A percentile compares a stretch with the other conserved stretches of the same genome.
Conservation (phyloP, 2,888 invertebrate species). For the Hetaerina titia region DNA sequence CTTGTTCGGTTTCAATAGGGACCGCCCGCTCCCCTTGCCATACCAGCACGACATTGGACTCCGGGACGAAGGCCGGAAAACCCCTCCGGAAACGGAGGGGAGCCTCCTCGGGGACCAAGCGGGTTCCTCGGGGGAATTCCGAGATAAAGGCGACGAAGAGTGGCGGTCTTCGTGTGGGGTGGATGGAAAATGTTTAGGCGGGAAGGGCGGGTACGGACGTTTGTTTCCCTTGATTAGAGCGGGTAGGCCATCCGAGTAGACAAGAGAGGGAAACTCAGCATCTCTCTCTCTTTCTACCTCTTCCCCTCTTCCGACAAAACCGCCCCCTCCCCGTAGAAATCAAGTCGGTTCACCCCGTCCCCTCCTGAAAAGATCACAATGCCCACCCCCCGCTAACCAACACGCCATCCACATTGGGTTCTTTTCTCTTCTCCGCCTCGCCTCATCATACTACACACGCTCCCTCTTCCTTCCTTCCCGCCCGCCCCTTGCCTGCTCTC, state of each 20-base stretch:
- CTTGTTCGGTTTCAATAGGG: not conserved
- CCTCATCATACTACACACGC: not conserved
- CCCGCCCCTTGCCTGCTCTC: no score
- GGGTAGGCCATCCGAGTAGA: not conserved
- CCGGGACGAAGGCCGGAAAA: not conserved
- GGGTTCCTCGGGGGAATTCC: not conserved
- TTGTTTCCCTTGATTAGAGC: slow-evolving; percentile 45
- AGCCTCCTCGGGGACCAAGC: not conserved
- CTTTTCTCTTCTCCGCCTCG: slow-evolving; percentile 59
- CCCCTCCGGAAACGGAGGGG: not conserved
- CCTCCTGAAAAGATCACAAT: not conserved
- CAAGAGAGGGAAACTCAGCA: not conserved
- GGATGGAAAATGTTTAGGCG: not conserved
- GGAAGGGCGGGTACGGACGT: not conserved
- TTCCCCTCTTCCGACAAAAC: not conserved
- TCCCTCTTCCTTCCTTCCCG: no score
- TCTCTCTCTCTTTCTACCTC: not conserved
- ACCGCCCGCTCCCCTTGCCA: not conserved
- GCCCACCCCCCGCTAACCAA: not conserved
- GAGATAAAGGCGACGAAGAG: not conserved
- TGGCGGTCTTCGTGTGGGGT: not conserved
- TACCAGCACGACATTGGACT: not conserved
- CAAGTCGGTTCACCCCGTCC: not conserved
- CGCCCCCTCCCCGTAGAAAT: not conserved
- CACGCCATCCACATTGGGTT: not conserved